Base-by-base conservation (phyloP, 2,113 vertebrate genomes). In the Microcebus tavaratra region DNA sequence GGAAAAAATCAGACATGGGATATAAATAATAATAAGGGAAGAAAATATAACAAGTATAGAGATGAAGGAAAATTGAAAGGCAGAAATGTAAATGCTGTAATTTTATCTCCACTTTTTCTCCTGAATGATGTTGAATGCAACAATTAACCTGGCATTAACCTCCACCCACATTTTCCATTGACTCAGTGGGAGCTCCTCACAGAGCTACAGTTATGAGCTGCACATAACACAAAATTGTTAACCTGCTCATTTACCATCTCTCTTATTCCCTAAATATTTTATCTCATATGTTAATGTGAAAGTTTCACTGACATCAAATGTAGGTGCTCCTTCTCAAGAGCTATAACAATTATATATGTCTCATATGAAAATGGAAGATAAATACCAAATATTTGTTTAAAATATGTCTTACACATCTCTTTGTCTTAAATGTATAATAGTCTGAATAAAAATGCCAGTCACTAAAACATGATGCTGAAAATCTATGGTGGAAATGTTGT, bases 131-230 rank as follows among this genome's bases (percentile, higher is more conserved):
- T 29, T 95, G 96, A 98, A 92, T 97, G 65, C 31, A 95, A 82
- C 76, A 96, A 98, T 98, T 97, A 98, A 97, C 96, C 80, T 79
- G 65, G 50, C 81, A 79, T 76, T 88, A 67, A 92, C 92, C 96
- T 96, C 92, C 88, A 94, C 97, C 94, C 88, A 96, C 97, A 92
- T 42, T 84, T 80, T 3, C 84, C 88, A 92, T 67, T 48, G 83
- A 90, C 90, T 94, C 88, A 80, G 81, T 86, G 50, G 81, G 67
- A 92, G 84, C 39, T 90, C 83, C 29, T 96, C 55, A 73, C 65
- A 82, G 67, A 73, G 53, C 61, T 92, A 13, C 67, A 90, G 34
- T 88, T 95, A 94, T 65, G 72, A 97, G 90, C 76, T 78, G 72
- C 67, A 75, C 65, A 80, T 67, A 73, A 72, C 50, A 81, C 25